Conservation (phyloP, 1,140 invertebrate species). For the Phenacoccus solenopsis region DNA sequence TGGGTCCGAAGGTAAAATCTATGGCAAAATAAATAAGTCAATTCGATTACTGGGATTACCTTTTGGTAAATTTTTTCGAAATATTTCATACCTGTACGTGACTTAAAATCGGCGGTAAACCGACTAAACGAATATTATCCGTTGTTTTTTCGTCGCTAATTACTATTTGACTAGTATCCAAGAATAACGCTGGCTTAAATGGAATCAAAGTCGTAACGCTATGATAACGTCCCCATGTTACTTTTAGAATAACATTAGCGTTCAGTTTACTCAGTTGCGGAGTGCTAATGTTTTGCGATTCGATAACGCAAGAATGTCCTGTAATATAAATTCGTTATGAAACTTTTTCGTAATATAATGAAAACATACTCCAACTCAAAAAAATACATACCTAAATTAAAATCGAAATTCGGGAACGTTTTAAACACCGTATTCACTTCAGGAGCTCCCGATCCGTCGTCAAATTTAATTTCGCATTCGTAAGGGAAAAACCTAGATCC, state of each 20-base stretch:
- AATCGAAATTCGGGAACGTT: not conserved
- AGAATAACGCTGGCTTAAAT: not conserved
- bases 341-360: too few relatives aligned
- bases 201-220: not conserved
- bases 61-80: too few relatives aligned
- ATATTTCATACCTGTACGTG: not conserved
- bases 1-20: not conserved
- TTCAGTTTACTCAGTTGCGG: not conserved
- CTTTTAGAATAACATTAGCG: not conserved
- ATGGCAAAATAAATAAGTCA: not conserved
- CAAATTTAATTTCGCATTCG: constrained; percentile 3
- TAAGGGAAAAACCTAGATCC: not conserved
- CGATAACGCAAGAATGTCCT: not conserved
- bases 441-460: not conserved
- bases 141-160: not conserved
- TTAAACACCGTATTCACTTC: not conserved
- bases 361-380: too few relatives aligned
- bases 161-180: not conserved
- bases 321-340: too few relatives aligned
- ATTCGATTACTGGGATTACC: not conserved
- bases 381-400: not conserved
- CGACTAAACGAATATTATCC: not conserved
- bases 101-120: not conserved
- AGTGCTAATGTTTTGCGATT: not conserved
- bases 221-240: not conserved